These are phyloP conservation scores for Rachycentron canadum DNA, from an alignment of 2,797 vertebrate species.

Conservation along the genomic window DNA sequence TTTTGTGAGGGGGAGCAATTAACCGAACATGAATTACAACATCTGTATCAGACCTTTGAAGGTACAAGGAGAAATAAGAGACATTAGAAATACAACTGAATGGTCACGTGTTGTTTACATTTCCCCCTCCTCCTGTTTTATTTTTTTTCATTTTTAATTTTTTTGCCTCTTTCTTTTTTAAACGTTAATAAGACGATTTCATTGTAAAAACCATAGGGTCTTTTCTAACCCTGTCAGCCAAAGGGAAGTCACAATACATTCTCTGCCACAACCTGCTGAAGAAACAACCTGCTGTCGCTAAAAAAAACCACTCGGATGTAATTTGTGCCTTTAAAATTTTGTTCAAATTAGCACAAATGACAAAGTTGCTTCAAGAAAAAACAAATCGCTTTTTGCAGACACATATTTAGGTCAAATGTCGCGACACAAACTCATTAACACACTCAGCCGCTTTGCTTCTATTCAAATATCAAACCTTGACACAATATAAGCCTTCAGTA, in stretches of 20 bases:
- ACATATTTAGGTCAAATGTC: conserved; percentile 33
- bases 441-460: conserved; percentile 28
- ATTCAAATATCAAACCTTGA: conserved; percentile 32
- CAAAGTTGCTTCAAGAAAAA: not conserved
- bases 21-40: conserved; percentile 64
- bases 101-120: conserved; percentile 37
- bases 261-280: conserved; percentile 12
- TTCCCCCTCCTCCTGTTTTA: not conserved
- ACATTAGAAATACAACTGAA: conserved; percentile 55
- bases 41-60: conserved; percentile 54
- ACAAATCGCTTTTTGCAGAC: conserved; percentile 12
- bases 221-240: conserved; percentile 26
- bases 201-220: conserved; percentile 46
- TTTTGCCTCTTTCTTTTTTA: conserved; percentile 33
- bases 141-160: too few relatives aligned
- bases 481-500: conserved; percentile 42
- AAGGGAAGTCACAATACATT: conserved; percentile 40
- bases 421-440: conserved; percentile 1
- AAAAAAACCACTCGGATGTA: not conserved
- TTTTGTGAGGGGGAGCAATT: conserved; percentile 54
- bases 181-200: conserved; percentile 35
- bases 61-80: conserved; percentile 47
- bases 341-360: conserved; percentile 25
- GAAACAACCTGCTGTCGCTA: conserved; percentile 7
- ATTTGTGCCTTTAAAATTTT: conserved; percentile 15